phyloP scores from a whole-genome alignment of 2,113 vertebrate species.

The Elachura formosa region DNA sequence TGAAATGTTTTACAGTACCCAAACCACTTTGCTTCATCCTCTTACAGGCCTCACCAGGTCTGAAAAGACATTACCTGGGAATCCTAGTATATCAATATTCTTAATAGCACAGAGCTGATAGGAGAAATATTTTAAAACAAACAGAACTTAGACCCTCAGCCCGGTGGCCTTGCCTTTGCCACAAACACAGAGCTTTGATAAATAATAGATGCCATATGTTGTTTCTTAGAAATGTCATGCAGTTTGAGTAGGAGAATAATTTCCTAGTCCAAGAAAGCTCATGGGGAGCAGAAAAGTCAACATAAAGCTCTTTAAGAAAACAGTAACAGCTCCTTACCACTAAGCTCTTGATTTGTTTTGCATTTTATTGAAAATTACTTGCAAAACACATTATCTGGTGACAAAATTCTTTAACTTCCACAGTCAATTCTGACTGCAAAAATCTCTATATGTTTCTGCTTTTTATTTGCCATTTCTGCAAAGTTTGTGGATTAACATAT shows the following conservation, averaged over 20 bases:
- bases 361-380: conserved; percentile 9
- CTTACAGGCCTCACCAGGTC: background rate
- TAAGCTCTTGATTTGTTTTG: background rate
- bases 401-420: background rate
- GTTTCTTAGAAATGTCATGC: conserved; percentile 39
- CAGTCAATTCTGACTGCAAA: background rate
- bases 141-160: background rate
- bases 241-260: conserved; percentile 10
- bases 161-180: background rate
- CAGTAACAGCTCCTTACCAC: background rate
- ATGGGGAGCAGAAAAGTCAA: conserved; percentile 12
- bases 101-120: background rate
- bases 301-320: conserved; percentile 9
- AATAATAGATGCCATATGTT: conserved; percentile 49
- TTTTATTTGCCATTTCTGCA: background rate
- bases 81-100: background rate
- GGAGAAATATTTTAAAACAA: conserved; percentile 13
- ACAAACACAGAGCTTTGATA: background rate
- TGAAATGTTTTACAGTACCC: background rate
- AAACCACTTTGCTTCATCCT: background rate
- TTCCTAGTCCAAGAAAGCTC: conserved; percentile 34
- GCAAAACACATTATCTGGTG: background rate
- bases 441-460: background rate
- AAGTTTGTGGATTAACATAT: background rate
- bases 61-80: conserved; percentile 22